Percentiles rank a stretch among this genome's conserved stretches.
Evolutionary conservation across 2,113 vertebrate genomes (phyloP).

Genomic region (Piaya cayana): DNA sequence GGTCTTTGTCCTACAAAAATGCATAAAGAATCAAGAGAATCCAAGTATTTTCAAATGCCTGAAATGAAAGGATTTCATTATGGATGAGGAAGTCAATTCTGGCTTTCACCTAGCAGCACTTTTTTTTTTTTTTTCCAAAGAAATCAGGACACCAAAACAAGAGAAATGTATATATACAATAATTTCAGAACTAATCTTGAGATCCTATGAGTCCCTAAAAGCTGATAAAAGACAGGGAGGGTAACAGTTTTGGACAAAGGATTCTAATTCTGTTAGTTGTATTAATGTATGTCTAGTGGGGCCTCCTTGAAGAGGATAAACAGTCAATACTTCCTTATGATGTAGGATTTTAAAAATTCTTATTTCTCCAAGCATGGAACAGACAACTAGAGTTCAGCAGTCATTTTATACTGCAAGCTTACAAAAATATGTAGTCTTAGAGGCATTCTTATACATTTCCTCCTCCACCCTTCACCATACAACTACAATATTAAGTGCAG

Average conservation of each 20-base stretch:
- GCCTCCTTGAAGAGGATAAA: neutral
- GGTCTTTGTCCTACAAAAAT: neutral
- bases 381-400: neutral
- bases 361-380: neutral
- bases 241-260: neutral
- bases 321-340: neutral
- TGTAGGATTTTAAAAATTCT: fast-evolving
- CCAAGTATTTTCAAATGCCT: neutral
- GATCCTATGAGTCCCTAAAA: neutral
- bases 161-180: neutral
- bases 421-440: neutral
- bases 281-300: neutral
- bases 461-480: neutral
- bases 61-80: neutral
- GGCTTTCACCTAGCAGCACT: neutral
- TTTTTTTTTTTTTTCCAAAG: too few species aligned
- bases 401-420: neutral
- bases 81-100: neutral
- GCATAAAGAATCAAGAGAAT: neutral
- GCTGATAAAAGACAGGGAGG: neutral
- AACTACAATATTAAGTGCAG: neutral
- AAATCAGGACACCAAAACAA: neutral
- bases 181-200: neutral
- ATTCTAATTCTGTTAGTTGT: neutral
- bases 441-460: neutral